A percentile compares a stretch with the other conserved stretches of the same genome.
These are phyloP conservation scores for Hylaeus anthracinus DNA, from an alignment of 1,140 invertebrate species.

Conservation along the genomic window DNA sequence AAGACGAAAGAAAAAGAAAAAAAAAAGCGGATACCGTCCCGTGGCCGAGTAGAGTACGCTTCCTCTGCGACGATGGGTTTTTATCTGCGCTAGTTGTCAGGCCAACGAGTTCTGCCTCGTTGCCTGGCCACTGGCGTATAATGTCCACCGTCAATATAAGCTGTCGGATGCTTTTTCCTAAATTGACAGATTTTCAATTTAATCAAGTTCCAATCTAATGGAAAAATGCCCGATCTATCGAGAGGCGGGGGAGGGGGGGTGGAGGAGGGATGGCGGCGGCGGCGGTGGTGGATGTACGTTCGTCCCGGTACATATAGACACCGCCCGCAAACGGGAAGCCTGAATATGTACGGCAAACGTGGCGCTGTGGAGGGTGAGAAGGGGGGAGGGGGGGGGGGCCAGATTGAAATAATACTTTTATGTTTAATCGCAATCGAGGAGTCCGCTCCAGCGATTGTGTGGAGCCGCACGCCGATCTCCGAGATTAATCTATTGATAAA, in stretches of 20 bases:
- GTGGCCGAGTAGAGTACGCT: slow-evolving; percentile 49
- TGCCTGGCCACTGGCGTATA: slow-evolving; percentile 70
- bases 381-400: slow-evolving; percentile 29
- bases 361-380: not conserved
- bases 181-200: slow-evolving; percentile 82
- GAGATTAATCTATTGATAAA: slow-evolving; percentile 76
- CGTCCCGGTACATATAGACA: slow-evolving; percentile 7
- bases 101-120: slow-evolving; percentile 67
- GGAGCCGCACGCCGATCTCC: slow-evolving; percentile 66
- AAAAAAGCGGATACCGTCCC: slow-evolving; percentile 72
- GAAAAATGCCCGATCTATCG: slow-evolving; percentile 80
- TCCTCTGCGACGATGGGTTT: slow-evolving; percentile 63
- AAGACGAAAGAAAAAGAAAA: too few species aligned
- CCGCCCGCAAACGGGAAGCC: not conserved
- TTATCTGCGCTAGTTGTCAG: slow-evolving; percentile 74
- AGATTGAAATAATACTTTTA: slow-evolving; percentile 75
- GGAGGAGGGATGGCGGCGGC: too few species aligned
- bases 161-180: slow-evolving; percentile 79
- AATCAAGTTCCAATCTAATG: slow-evolving; percentile 81
- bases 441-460: slow-evolving; percentile 59
- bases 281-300: slow-evolving; percentile 49
- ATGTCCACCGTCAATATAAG: slow-evolving; percentile 79
- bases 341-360: slow-evolving; percentile 58
- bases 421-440: slow-evolving; percentile 72
- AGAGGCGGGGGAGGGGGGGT: slow-evolving; percentile 4